Base-by-base conservation (phyloP, 2,797 vertebrate genomes). In the Eulemur rubriventer region DNA sequence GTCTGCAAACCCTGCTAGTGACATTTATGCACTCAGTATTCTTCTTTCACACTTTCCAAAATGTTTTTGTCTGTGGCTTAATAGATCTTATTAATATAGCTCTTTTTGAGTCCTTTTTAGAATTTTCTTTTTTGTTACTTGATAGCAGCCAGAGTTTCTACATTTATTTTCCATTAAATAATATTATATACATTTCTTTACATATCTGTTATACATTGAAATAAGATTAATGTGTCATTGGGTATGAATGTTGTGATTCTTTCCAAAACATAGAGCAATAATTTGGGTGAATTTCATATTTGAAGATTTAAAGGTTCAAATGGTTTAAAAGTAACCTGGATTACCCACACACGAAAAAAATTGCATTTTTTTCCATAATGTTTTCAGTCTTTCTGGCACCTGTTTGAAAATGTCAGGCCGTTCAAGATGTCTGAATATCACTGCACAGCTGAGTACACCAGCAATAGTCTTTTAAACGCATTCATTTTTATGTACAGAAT, bases 1-100 rank as follows among this genome's bases (percentile, higher is more conserved):
- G 94, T 92, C 70, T 95, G 78, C 22, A 55, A 96, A 65, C 59
- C 78, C 85, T 91, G 90, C 82, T 78, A 16, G 59, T 73, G 73
- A 48, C 78, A 82, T 61, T 91, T 80, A 75, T 33, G 6, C 11
- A 33, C 3, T 73, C 28, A 18, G 4, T 17, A 18, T 18, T 83
- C 3, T 4, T 94, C n/a, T 88, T 48, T 50, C 10, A 35, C 14
- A 0, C 33, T 93, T 96, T 85, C 33, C 72, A 72, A 91, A 90
- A 35, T 59, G 10, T 72, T 93, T 73, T 43, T 9, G 2, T 88
- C 57, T 50, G 41, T 90, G 82, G n/a, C 43, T 92, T 89, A 48
- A 22, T 83, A n/a, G 24, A 57, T 83, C 28, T 76, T 75, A 33
- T 55, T 86, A 67, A n/a, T 35, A 61, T 33, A 82, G 48, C 79